Conservation (phyloP, 2,888 invertebrate genomes). For the Andricus quercusramuli region DNA sequence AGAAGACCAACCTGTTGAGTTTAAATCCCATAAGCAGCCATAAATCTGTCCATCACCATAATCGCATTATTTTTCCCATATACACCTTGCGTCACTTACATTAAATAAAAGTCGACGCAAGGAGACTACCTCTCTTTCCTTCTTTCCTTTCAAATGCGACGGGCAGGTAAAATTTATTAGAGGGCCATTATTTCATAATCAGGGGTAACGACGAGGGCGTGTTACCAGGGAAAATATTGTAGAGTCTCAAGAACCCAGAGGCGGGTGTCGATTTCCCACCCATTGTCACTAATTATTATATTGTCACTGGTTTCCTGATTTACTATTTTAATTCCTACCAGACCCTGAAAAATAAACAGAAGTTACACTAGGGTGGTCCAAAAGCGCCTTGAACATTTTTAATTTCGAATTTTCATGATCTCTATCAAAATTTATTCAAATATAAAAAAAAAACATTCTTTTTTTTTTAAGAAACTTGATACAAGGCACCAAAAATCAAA, state of each 20-base stretch:
- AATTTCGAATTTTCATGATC: too few relatives aligned
- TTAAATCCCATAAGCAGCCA: conserved; percentile 66
- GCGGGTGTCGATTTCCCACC: conserved; percentile 26
- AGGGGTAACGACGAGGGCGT: conserved; percentile 38
- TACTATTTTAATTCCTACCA: background rate
- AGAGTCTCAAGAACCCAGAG: background rate
- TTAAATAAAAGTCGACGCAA: conserved; percentile 19
- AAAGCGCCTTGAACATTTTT: too few relatives aligned
- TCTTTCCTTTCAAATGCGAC: background rate
- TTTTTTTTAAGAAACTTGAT: too few relatives aligned
- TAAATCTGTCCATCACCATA: conserved; percentile 69
- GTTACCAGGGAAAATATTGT: conserved; percentile 28
- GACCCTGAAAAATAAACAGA: background rate
- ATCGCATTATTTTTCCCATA: conserved; percentile 67
- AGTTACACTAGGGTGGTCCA: background rate
- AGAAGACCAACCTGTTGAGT: conserved; percentile 70
- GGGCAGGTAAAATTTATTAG: conserved; percentile 24
- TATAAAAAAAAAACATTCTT: too few relatives aligned
- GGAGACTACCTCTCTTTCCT: background rate
- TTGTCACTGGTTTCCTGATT: conserved; percentile 21
- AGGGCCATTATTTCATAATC: conserved; percentile 39
- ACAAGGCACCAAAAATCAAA: too few relatives aligned
- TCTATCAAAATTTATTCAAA: too few relatives aligned
- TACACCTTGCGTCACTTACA: conserved; percentile 34
- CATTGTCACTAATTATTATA: conserved; percentile 37